Conservation (phyloP, 2,113 vertebrate species). For the Acrocephalus kingi region DNA sequence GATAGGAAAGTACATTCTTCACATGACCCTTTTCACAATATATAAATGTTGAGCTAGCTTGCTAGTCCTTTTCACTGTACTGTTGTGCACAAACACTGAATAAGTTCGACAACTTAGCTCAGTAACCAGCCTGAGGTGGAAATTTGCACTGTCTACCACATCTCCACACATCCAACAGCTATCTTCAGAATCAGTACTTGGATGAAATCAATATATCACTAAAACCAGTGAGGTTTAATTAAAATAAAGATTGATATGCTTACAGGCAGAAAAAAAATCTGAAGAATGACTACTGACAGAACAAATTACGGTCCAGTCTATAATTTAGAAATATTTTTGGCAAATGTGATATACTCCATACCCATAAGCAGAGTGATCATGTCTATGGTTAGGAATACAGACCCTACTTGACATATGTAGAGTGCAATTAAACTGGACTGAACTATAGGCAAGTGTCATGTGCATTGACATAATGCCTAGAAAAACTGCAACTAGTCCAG, state of each 20-base stretch:
- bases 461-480: not conserved
- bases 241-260: not conserved
- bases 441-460: not conserved
- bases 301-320: not conserved
- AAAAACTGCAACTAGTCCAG: not conserved
- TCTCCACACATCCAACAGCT: not conserved
- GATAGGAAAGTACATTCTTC: not conserved
- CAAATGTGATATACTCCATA: not conserved
- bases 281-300: not conserved
- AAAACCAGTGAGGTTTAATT: not conserved
- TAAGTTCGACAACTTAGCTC: not conserved
- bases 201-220: not conserved
- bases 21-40: not conserved
- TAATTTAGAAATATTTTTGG: not conserved
- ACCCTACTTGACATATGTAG: accelerated
- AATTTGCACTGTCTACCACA: not conserved
- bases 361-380: not conserved
- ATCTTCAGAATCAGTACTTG: not conserved
- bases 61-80: not conserved
- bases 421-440: not conserved
- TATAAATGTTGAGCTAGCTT: not conserved
- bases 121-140: not conserved
- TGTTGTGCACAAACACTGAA: not conserved
- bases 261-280: not conserved
- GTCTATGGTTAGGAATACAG: not conserved